Evolutionary conservation across 2,797 vertebrate genomes (phyloP).

Genomic region (Pseudotriccus pelzelni): DNA sequence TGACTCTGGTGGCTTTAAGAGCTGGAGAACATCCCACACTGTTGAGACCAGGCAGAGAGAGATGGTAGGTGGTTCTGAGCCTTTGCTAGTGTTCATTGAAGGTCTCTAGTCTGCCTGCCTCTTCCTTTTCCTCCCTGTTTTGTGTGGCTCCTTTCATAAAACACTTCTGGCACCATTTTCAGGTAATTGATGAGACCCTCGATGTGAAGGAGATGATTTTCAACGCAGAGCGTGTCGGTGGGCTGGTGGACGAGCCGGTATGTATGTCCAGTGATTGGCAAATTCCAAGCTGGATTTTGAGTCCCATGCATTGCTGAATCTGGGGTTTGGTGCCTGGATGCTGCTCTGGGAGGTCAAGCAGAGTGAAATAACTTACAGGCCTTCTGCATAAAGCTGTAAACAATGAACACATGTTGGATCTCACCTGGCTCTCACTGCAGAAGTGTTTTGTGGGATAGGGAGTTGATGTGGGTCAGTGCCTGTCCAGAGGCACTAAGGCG

Average conservation of each 20-base stretch:
- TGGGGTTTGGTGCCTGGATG: background rate
- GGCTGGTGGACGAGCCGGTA: slow-evolving; percentile 94
- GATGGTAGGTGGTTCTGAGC: background rate
- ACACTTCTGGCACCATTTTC: slow-evolving; percentile 35
- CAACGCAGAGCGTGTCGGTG: slow-evolving; percentile 89
- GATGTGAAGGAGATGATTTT: slow-evolving; percentile 96
- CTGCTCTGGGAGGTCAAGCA: background rate
- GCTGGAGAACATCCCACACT: background rate
- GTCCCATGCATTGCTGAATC: background rate
- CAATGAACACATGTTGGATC: accelerated
- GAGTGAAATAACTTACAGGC: background rate
- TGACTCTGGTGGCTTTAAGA: background rate
- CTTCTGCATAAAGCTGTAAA: background rate
- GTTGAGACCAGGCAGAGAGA: background rate
- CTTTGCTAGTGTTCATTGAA: background rate
- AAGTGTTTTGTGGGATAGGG: background rate
- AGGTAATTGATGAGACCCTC: slow-evolving; percentile 97
- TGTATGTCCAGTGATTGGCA: slow-evolving; percentile 62
- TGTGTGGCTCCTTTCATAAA: background rate
- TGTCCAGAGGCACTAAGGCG: background rate
- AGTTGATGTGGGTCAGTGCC: background rate
- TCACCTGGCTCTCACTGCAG: background rate
- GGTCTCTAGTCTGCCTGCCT: background rate
- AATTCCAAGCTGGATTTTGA: slow-evolving; percentile 35
- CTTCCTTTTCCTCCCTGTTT: background rate